phyloP scores from a whole-genome alignment of 2,888 invertebrate genomes.

The Antheraea yamamai region DNA sequence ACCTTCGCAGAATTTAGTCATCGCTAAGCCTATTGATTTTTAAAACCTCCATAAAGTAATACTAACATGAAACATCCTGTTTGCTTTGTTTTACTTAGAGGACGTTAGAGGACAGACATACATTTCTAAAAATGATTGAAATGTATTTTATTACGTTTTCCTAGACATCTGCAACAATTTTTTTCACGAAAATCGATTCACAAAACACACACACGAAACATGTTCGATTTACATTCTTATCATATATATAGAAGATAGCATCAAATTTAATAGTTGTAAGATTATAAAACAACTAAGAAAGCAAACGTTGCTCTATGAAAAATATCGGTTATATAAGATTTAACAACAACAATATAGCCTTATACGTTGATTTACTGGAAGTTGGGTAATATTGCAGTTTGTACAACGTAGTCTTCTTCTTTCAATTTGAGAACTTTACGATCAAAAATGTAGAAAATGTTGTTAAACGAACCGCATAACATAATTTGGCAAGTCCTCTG shows the following conservation, averaged over 20 bases:
- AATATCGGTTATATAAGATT: constrained; percentile 34
- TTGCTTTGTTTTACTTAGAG: constrained; percentile 49
- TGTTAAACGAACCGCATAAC: constrained; percentile 13
- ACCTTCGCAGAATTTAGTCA: constrained; percentile 72
- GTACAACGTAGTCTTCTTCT: neutral
- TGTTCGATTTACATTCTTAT: too few relatives aligned
- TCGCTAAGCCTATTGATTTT: constrained; percentile 66
- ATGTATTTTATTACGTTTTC: too few relatives aligned
- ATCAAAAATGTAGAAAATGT: neutral
- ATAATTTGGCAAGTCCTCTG: constrained; percentile 34
- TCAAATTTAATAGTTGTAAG: constrained; percentile 1
- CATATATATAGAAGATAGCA: too few relatives aligned
- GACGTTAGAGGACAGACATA: constrained; percentile 15
- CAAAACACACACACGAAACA: too few relatives aligned
- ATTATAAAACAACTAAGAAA: constrained; percentile 26
- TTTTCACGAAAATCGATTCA: too few relatives aligned
- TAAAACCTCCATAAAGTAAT: constrained; percentile 48
- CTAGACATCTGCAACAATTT: too few relatives aligned
- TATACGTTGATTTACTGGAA: constrained; percentile 12
- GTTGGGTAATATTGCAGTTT: neutral
- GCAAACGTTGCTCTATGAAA: constrained; percentile 45
- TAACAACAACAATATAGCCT: constrained; percentile 24
- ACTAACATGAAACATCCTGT: constrained; percentile 62
- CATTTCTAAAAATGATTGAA: too few relatives aligned
- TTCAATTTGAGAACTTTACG: constrained; percentile 21